Base-by-base conservation (phyloP, 1,140 invertebrate species). In the Drosophila grimshawi region DNA sequence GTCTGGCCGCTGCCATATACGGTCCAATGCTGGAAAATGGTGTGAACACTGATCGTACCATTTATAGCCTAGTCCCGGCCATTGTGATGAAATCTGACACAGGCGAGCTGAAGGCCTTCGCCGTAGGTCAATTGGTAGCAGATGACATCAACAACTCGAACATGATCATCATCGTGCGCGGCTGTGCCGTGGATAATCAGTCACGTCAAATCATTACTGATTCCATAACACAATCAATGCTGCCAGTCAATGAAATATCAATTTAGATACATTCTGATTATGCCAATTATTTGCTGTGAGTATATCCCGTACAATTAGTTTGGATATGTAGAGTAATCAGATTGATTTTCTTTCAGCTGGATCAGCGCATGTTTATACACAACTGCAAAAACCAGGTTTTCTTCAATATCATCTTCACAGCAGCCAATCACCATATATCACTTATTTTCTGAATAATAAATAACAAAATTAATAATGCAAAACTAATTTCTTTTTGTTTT, bases 61-160 rank as follows among this genome's bases (percentile, higher is more conserved):
- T 56, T 8, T 56, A 39, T 35, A 56, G 56, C 41, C 43, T 60
- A 4, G 56, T 60, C 5, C 56, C 56, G 4, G 56, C 56, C n/a
- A 45, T 46, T 11, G 29, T 41, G 3, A 32, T 60, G 27, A 19
- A 45, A 6, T 27, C 27, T 4, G 39, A 60, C 10, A 46, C 56
- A 5, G 56, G 41, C 30, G 8, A 11, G 8, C 19, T 57, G 11
- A 30, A 29, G 39, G 55, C 55, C 55, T 57, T 43, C 4, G 55
- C 19, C 2, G 55, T 43, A 0, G 55, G 55, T 27, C 55, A 60
- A 19, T 37, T 45, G 10, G 56, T 46, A 19, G 5, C 56, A 45
- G 10, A 10, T 35, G 41, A 37, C 41, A 2, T 4, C 6, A 11
- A 46, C 10, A 10, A 45, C 33, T 39, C 29, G n/a, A 11, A 41